Evolutionary conservation across 35 echinoderm and acorn worm genomes (phyloP).

Genomic region (Apostichopus parvimensis): DNA sequence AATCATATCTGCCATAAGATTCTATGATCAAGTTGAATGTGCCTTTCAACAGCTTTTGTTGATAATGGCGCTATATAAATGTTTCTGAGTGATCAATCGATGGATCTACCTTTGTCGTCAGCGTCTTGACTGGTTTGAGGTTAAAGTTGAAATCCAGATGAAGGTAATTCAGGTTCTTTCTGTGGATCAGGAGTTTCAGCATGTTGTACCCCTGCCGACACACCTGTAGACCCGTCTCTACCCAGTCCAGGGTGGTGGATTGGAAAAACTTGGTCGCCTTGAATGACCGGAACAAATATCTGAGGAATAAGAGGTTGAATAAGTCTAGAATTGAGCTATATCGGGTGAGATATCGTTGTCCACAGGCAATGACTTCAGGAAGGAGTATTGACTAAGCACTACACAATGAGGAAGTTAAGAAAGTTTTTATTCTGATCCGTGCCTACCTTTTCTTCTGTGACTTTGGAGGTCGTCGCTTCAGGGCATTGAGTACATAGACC

Average conservation of each 20-base stretch:
- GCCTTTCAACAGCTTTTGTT: background rate
- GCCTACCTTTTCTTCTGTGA: slow-evolving; percentile 99
- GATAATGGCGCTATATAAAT: no score
- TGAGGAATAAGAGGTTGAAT: background rate
- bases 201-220: slow-evolving; percentile 99
- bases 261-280: slow-evolving; percentile 99
- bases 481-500: slow-evolving; percentile 93
- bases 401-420: no score
- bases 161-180: slow-evolving; percentile 99
- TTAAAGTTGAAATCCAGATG: slow-evolving; percentile 99
- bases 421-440: no score
- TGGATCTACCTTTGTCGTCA: slow-evolving; percentile 80
- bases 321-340: no score
- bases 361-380: no score
- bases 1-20: no score
- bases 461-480: slow-evolving; percentile 93
- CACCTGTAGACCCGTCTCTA: slow-evolving; percentile 87
- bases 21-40: no score
- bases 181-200: slow-evolving; percentile 95
- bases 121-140: slow-evolving; percentile 95
- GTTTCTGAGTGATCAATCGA: no score
- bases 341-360: no score
- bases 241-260: slow-evolving; percentile 94
- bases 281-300: slow-evolving; percentile 96
- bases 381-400: no score